These are phyloP conservation scores for Colletes latitarsis DNA, from an alignment of 1,140 invertebrate species.

Conservation along the genomic window DNA sequence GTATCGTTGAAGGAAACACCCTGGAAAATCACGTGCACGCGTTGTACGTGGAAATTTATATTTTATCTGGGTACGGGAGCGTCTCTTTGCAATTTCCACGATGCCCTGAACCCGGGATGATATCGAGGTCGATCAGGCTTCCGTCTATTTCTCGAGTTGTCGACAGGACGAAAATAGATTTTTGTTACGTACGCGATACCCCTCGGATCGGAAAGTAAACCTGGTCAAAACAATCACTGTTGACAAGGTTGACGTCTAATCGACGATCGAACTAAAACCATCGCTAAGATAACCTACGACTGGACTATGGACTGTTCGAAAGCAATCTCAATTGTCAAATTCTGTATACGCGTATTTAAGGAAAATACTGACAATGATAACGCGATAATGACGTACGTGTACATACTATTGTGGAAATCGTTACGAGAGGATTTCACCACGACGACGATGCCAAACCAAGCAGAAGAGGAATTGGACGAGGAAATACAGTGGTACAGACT, in stretches of 20 bases:
- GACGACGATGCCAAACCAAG: slow-evolving; percentile 1
- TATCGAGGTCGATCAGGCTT: background rate
- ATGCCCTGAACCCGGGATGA: background rate
- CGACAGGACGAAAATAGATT: background rate
- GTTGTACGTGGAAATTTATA: background rate
- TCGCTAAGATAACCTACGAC: background rate
- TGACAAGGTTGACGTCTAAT: background rate
- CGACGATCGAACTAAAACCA: background rate
- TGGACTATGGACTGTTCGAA: no score
- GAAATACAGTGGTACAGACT: slow-evolving; percentile 47
- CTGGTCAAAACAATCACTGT: background rate
- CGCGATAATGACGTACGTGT: background rate
- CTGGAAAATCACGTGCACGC: background rate
- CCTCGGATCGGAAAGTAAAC: background rate
- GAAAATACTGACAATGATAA: background rate
- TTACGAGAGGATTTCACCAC: background rate
- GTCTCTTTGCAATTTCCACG: slow-evolving; percentile 3
- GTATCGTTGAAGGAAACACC: background rate
- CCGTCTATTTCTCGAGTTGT: background rate
- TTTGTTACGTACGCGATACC: no score
- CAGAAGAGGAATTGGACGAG: slow-evolving; percentile 37
- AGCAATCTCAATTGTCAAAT: background rate
- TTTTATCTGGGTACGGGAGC: background rate
- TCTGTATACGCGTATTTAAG: background rate
- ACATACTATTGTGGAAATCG: background rate